A percentile compares a stretch with the other conserved stretches of the same genome.
Evolutionary conservation across 2,888 invertebrate genomes (phyloP).

Genomic region (Sinelater perroti): DNA sequence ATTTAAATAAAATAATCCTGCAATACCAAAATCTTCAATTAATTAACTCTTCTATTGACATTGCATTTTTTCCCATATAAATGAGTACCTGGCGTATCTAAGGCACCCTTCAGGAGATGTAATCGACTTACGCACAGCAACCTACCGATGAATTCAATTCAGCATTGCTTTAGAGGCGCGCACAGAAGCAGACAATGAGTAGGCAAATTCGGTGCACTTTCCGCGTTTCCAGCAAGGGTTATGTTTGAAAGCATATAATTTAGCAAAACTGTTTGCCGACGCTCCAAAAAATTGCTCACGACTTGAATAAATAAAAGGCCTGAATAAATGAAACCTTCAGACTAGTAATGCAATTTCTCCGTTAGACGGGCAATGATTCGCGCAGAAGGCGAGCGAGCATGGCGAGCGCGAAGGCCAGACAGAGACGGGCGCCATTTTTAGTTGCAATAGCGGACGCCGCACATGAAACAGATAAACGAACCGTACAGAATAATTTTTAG

Average conservation of each 20-base stretch:
- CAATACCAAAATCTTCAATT: background rate
- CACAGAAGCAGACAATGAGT: constrained; percentile 2
- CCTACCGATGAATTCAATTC: too few species aligned
- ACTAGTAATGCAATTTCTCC: constrained; percentile 29
- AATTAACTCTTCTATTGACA: too few species aligned
- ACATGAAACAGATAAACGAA: constrained; percentile 47
- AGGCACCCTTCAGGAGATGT: too few species aligned
- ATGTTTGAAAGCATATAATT: constrained; percentile 22
- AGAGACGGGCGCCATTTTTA: constrained; percentile 21
- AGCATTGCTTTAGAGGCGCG: too few species aligned
- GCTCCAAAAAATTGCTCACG: constrained; percentile 28
- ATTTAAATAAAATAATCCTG: background rate
- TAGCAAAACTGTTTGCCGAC: constrained; percentile 19
- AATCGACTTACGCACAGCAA: too few species aligned
- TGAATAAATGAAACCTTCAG: constrained; percentile 32
- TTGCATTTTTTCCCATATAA: too few species aligned
- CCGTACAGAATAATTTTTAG: constrained; percentile 49
- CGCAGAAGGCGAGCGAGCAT: constrained; percentile 22
- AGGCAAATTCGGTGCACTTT: constrained; percentile 15
- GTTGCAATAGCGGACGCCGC: constrained; percentile 17
- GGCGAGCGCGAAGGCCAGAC: constrained; percentile 10
- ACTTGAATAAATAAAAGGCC: constrained; percentile 27
- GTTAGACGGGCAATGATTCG: constrained; percentile 27
- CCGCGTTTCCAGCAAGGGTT: constrained; percentile 4
- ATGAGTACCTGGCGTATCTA: too few species aligned